Evolutionary conservation across 64 coral and sea anemone species (phyloP).

Genomic region (Astreopora myriophthalma): DNA sequence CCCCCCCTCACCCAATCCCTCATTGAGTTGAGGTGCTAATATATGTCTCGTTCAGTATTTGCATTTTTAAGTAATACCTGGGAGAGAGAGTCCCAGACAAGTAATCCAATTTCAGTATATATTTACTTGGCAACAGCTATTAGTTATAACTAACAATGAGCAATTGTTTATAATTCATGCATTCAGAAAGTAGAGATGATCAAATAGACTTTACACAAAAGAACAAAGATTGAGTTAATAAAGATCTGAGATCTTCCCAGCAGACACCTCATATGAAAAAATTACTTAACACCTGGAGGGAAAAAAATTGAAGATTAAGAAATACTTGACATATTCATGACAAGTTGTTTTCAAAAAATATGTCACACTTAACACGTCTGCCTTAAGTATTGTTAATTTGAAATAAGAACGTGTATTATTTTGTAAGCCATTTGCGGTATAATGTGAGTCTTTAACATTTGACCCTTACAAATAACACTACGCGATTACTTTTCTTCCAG

Average conservation of each 20-base stretch:
- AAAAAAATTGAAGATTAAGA: neutral
- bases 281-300: neutral
- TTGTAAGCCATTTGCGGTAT: neutral
- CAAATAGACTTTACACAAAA: neutral
- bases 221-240: neutral
- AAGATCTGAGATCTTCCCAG: neutral
- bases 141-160: too few relatives aligned
- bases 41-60: too few relatives aligned
- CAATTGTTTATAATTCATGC: too few relatives aligned
- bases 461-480: neutral
- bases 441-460: neutral
- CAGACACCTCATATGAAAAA: neutral
- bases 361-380: neutral
- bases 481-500: too few relatives aligned
- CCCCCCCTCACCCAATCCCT: too few relatives aligned
- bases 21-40: too few relatives aligned
- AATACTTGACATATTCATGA: too few relatives aligned
- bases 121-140: too few relatives aligned
- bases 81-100: too few relatives aligned
- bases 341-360: neutral
- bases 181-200: neutral
- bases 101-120: too few relatives aligned
- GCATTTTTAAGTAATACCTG: too few relatives aligned
- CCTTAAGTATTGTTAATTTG: neutral
- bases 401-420: neutral